Conservation (phyloP, 2,888 invertebrate genomes). For the Urechis unicinctus region DNA sequence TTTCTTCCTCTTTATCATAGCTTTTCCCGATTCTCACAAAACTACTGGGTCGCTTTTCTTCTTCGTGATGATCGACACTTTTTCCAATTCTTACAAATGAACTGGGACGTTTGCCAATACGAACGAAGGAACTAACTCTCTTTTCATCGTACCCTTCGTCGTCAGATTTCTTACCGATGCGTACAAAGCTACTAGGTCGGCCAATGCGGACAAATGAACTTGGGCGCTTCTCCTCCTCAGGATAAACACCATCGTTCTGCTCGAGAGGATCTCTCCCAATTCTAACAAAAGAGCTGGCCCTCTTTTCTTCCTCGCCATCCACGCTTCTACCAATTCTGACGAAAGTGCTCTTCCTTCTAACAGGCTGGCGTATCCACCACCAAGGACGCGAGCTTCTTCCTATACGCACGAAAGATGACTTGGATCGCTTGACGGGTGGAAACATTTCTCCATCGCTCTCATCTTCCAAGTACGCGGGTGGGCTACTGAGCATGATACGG, state of each 20-base stretch:
- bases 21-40: conserved; percentile 1
- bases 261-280: conserved; percentile 9
- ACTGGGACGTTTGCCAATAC: conserved; percentile 7
- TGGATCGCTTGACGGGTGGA: neutral
- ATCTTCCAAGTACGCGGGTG: no score
- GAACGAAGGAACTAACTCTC: conserved; percentile 7
- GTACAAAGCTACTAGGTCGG: conserved; percentile 8
- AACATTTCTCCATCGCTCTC: no score
- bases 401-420: conserved; percentile 9
- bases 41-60: neutral
- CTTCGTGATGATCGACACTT: neutral
- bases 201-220: conserved; percentile 14
- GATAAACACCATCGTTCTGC: no score
- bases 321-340: conserved; percentile 10
- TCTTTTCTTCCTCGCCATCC: neutral
- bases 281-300: conserved; percentile 10
- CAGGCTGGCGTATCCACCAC: neutral
- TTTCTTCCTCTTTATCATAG: neutral
- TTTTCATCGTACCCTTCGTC: neutral
- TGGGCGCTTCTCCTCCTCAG: conserved; percentile 1
- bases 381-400: conserved; percentile 4
- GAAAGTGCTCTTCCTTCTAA: neutral
- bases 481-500: no score
- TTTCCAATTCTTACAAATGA: conserved; percentile 13
- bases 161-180: conserved; percentile 7